Base-by-base conservation (phyloP, 2,113 vertebrate species). In the Stictonetta naevosa region DNA sequence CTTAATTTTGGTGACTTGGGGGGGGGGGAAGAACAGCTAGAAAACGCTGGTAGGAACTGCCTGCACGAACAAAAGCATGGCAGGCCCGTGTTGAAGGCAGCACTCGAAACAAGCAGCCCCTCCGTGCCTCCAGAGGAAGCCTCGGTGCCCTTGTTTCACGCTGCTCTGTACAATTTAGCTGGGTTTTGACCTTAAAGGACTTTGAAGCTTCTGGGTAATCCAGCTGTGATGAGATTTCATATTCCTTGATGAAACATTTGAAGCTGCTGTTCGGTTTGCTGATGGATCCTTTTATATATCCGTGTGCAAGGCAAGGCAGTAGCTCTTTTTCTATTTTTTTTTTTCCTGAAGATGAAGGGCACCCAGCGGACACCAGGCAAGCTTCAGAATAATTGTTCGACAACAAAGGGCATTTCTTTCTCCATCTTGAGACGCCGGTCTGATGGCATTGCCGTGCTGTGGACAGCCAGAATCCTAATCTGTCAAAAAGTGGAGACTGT, bases 201-300 rank as follows among this genome's bases (percentile, higher is more conserved):
- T 90, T 73, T 73, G 77, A 92, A 87, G 73, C 79, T 69, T 26
- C 20, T 44, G 55, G 42, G 72, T 42, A 94, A 92, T 83, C 88
- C 93, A 91, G 92, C 87, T 86, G 94, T 40, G 92, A 90, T 55
- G 75, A 94, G 88, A 80, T 73, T 81, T 83, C 85, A 12, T 33
- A 16, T 22, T 85, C 92, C 93, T 90, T 88, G 82, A 94, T 58
- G 76, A 74, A 90, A 81, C 82, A 87, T 69, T 55, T 56, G 82
- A 93, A 84, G 90, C 91, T 52, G 76, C 86, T 81, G 76, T 26
- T 86, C 33, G 18, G 80, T 77, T 60, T 42, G 34, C 46, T 44
- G 72, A 56, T 52, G 58, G 74, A 69, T 60, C 53, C 73, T 73
- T 91, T 95, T 26, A 28, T 66, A 52, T 17, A 31, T 34, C 67